Conservation (phyloP, 2,113 vertebrate species). For the Sminthopsis crassicaudata region DNA sequence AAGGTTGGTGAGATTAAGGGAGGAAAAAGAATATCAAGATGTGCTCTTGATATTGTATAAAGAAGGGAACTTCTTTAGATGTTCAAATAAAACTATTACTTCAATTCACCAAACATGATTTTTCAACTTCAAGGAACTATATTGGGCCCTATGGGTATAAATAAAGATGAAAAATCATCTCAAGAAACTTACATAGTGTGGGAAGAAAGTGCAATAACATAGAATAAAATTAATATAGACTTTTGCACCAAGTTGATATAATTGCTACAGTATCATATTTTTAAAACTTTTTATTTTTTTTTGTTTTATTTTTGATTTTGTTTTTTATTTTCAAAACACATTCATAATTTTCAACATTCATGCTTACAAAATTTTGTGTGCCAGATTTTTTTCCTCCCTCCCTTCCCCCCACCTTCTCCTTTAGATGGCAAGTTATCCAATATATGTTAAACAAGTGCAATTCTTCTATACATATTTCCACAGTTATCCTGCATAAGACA, state of each 20-base stretch:
- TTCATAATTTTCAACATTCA: too few species aligned
- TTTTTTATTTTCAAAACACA: too few species aligned
- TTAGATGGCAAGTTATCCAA: too few species aligned
- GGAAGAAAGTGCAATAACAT: not conserved
- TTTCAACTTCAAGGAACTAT: conserved; percentile 12
- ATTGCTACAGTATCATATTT: not conserved
- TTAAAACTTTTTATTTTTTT: too few species aligned
- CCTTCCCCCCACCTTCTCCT: too few species aligned
- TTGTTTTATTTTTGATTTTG: too few species aligned
- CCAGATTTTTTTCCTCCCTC: too few species aligned
- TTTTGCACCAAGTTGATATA: not conserved
- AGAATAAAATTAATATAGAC: not conserved
- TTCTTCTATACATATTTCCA: too few species aligned
- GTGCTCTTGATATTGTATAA: not conserved
- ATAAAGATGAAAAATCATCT: conserved; percentile 28
- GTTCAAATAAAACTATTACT: not conserved
- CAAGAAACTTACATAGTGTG: not conserved
- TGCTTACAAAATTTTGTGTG: too few species aligned
- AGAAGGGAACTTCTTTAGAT: not conserved
- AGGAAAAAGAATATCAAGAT: not conserved
- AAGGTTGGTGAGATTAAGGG: not conserved
- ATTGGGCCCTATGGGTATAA: not conserved
- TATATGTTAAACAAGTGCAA: too few species aligned
- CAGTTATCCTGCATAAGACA: too few species aligned
- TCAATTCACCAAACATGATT: not conserved